Base-by-base conservation (phyloP, 1,140 invertebrate species). In the Caenorhabditis remanei region DNA sequence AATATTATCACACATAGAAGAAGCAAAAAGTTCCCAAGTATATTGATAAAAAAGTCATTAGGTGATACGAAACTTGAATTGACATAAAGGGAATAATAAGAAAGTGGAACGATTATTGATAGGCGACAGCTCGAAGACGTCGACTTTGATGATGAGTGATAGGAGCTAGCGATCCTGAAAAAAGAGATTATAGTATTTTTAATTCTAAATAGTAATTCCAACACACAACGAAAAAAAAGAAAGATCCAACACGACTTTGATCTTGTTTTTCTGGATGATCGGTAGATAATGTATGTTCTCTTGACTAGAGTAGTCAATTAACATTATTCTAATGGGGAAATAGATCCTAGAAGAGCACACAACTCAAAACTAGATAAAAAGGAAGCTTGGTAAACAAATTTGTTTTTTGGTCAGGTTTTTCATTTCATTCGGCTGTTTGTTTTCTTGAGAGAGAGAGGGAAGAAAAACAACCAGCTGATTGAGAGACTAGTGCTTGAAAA, bases 31-130 rank as follows among this genome's bases (percentile, higher is more conserved):
- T 79, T 79, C 71, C 71, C 71, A 79, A 50, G 43, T 50, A 79
- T 79, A 79, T 79, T 79, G 71, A 79, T 79, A 79, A 79, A 46
- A 79, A 79, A 43, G 50, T 79, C 71, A 79, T n/a, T 79, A 79
- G 46, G 63, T 41, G 63, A 67, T 67, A 67, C 24, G 63, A 79
- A 50, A 46, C 43, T 21, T 19, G 24, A 79, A 79, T 50, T 13
- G 43, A 41, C 7, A 50, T 11, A 79, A 79, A 40, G 40, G n/a
- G 40, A 7, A 50, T n/a, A 46, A 48, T 13, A 13, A 13, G 67
- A 48, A 24, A 46, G 14, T n/a, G n/a, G 4, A 43, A 79, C 41
- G 8, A 50, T 32, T 41, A 24, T 21, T 79, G 46, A 79, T 24
- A 21, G 9, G 14, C 19, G 46, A 53, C 11, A 14, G 71, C 9